Evolutionary conservation across 2,888 invertebrate genomes (phyloP).

Genomic region (Cerceris ruficornis): DNA sequence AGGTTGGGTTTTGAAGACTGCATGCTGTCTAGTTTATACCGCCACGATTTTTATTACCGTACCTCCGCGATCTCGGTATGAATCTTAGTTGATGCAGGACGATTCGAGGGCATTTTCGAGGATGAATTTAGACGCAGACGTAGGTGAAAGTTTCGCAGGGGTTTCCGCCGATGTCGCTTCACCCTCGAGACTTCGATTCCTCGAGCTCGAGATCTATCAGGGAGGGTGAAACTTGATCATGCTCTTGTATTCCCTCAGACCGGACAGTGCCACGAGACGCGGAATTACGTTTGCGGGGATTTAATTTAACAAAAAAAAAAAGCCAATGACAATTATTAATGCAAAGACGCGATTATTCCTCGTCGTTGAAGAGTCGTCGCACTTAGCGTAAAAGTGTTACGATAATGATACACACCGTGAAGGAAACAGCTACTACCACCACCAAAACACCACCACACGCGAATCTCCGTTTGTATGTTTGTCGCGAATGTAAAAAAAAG

Average conservation of each 20-base stretch:
- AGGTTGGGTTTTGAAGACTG: background rate
- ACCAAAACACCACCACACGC: slow-evolving; percentile 56
- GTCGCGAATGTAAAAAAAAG: slow-evolving; percentile 8
- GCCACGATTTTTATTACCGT: too few species aligned
- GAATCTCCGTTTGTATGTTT: slow-evolving; percentile 42
- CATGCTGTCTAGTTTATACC: background rate
- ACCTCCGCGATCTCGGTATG: too few species aligned
- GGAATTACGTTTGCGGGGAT: background rate
- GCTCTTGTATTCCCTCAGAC: slow-evolving; percentile 10
- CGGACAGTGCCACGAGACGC: slow-evolving; percentile 13
- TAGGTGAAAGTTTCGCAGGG: background rate
- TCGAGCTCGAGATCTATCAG: slow-evolving; percentile 1
- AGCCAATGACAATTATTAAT: background rate
- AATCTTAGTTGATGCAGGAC: too few species aligned
- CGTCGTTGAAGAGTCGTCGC: too few species aligned
- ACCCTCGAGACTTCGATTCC: background rate
- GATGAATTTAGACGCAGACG: too few species aligned
- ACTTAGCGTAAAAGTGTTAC: too few species aligned
- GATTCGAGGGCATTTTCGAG: too few species aligned
- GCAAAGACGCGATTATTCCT: too few species aligned
- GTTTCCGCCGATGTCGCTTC: background rate
- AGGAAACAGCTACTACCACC: slow-evolving; percentile 43
- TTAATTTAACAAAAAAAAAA: background rate
- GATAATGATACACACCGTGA: slow-evolving; percentile 7
- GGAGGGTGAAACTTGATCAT: background rate